Evolutionary conservation across 2,797 vertebrate species (phyloP), one percentile per base, ranked within the genome.

Genomic region (Hafferia zeledoni): DNA sequence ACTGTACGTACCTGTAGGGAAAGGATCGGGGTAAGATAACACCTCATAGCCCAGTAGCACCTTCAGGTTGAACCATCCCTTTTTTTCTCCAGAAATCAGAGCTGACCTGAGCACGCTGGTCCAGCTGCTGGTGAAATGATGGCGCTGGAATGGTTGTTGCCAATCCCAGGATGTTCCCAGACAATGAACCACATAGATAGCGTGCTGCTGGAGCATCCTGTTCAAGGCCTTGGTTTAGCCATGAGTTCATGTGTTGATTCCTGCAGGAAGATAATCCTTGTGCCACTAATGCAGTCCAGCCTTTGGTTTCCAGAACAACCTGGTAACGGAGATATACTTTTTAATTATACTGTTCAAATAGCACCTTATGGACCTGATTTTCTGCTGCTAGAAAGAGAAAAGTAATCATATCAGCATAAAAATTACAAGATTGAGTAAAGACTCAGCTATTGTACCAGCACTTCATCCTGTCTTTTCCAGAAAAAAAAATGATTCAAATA

Each of bases 201-300:
- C 1, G 5, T 13, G 1, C 87, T 53, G 59, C 67, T 8, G 16
- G 44, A 83, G 46, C 27, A 24, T 31, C 64, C 49, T 0, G 10
- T 17, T 57, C 61, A n/a, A 63, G 57, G 85, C 11, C 88, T 67
- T 31, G 41, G 11, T 67, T 52, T 59, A 53, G 49, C 33, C n/a
- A 1, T 41, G 44, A 8, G 13, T 4, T 81, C 2, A 1, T 0
- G 19, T 10, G 44, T 35, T 28, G 35, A 25, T 52, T 63, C 67
- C 68, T 39, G 37, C 49, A 5, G 12, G 17, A 46, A 44, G 55
- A 43, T 12, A 33, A 70, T 46, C 43, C 53, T 49, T 68, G 33
- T 35, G 28, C 43, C 0, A 0, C 46, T 56, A 28, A 47, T 13
- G n/a, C 53, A 88, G 44, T 31, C 24, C 33, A 57, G 53, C 4